Base-by-base conservation (phyloP, 2,113 vertebrate species). In the Callospermophilus lateralis region DNA sequence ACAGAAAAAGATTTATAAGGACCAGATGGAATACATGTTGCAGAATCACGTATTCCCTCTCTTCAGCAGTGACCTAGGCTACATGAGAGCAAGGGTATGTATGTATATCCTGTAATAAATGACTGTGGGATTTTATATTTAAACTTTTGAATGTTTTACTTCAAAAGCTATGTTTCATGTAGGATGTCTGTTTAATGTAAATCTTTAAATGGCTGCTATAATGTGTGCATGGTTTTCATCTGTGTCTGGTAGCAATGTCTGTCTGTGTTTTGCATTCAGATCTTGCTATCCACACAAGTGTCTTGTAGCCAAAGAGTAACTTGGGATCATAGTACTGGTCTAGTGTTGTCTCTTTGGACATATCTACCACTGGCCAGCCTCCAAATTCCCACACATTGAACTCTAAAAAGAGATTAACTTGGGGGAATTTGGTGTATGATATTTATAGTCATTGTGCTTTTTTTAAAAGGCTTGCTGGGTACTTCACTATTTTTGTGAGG, bases 11-110 rank as follows among this genome's bases (percentile, higher is more conserved):
- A 99, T 99, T 96, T 99, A 99, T 97, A 99, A 99, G 98, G 99
- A 99, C 98, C 99, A 99, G 98, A 99, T 99, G 99, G 99, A 99
- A 98, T 99, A 99, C 96, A 99, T 99, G 99, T 98, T 99, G 96
- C 99, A 99, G 98, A 99, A 99, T 98, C 99, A 99, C 16, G 99
- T 99, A 94, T 99, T 99, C 97, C 99, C 99, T 96, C 99, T 99
- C 53, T 99, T 99, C 98, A 99, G 99, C 98, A 99, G 98, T 98
- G 99, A 99, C 95, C 98, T 99, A 93, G 99, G 99, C 95, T 99
- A 99, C 98, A 99, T 99, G 99, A 99, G 99, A 99, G 99, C 99
- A 79, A 99, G 99, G 98, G 99, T 99, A 99, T 77, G 90, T 55
- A 58, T 79, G 94, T 93, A 20, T 51, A 15, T 94, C 24, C 51